Evolutionary conservation across 2,888 invertebrate genomes (phyloP).

Genomic region (Ditula angustiorana): DNA sequence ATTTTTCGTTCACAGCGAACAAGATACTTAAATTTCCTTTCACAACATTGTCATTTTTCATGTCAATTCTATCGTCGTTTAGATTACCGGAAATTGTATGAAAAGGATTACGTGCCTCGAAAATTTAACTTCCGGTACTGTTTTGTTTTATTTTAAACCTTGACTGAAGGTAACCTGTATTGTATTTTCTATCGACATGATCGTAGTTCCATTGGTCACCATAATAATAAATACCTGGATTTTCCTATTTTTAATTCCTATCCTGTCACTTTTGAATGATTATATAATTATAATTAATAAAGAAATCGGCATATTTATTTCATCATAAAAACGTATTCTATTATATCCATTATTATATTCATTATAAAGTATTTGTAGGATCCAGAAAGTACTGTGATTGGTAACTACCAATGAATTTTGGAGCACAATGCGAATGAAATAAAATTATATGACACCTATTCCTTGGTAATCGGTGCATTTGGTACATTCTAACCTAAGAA

Average conservation of each 20-base stretch:
- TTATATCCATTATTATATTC: constrained; percentile 65
- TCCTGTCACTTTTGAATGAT: constrained; percentile 4
- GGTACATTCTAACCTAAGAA: constrained; percentile 73
- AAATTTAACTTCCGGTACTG: neutral
- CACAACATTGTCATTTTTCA: too few species aligned
- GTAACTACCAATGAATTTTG: constrained; percentile 70
- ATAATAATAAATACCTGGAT: neutral
- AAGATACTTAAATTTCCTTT: too few species aligned
- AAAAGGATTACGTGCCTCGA: neutral
- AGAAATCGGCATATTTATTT: constrained; percentile 38
- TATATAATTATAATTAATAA: constrained; percentile 12
- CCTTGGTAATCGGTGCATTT: constrained; percentile 72
- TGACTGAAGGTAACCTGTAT: constrained; percentile 20
- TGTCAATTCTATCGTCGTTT: too few species aligned
- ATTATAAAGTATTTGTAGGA: constrained; percentile 67
- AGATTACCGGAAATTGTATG: constrained; percentile 6
- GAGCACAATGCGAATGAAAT: constrained; percentile 60
- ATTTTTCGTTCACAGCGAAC: too few species aligned
- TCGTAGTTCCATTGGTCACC: neutral
- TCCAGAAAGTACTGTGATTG: constrained; percentile 78
- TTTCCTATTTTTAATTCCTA: constrained; percentile 16
- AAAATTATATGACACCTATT: constrained; percentile 52
- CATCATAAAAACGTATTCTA: constrained; percentile 40
- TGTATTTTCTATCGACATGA: neutral
- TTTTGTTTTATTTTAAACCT: constrained; percentile 8